A percentile compares a stretch with the other conserved stretches of the same genome.
Evolutionary conservation across 1,140 invertebrate species (phyloP).

Genomic region (Pararge aegeria): DNA sequence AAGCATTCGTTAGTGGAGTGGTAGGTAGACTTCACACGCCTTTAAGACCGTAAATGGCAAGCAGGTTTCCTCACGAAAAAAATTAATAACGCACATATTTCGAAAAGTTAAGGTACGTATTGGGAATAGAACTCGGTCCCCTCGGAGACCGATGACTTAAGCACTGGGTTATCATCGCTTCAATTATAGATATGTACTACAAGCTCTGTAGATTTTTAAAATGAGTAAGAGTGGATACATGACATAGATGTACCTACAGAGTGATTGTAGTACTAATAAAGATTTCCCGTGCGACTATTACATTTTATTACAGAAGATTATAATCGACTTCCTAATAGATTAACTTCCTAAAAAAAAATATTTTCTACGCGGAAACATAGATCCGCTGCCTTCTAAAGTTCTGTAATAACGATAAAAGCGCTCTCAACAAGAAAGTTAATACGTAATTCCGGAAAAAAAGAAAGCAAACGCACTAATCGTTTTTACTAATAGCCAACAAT

Average conservation of each 20-base stretch:
- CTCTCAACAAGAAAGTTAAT: slow-evolving; percentile 6
- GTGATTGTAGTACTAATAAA: background rate
- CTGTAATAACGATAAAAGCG: background rate
- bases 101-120: too few relatives aligned
- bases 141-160: too few relatives aligned
- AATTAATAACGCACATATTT: too few relatives aligned
- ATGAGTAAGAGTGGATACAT: too few relatives aligned
- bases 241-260: background rate
- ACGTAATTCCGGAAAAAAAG: slow-evolving; percentile 17
- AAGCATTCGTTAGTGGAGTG: too few relatives aligned
- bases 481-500: slow-evolving; percentile 27
- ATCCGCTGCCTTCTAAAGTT: background rate
- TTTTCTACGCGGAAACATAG: slow-evolving; percentile 4
- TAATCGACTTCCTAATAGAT: background rate
- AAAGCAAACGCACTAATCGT: slow-evolving; percentile 25
- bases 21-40: too few relatives aligned
- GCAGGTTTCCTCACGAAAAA: too few relatives aligned
- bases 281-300: background rate
- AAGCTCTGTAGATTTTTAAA: too few relatives aligned
- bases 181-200: too few relatives aligned
- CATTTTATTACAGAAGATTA: background rate
- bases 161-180: too few relatives aligned
- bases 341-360: background rate
- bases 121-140: too few relatives aligned
- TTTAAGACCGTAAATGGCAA: too few relatives aligned